Percentiles rank a stretch among this genome's conserved stretches.
These are phyloP conservation scores for Sesia bembeciformis DNA, from an alignment of 2,888 invertebrate genomes.

Conservation along the genomic window DNA sequence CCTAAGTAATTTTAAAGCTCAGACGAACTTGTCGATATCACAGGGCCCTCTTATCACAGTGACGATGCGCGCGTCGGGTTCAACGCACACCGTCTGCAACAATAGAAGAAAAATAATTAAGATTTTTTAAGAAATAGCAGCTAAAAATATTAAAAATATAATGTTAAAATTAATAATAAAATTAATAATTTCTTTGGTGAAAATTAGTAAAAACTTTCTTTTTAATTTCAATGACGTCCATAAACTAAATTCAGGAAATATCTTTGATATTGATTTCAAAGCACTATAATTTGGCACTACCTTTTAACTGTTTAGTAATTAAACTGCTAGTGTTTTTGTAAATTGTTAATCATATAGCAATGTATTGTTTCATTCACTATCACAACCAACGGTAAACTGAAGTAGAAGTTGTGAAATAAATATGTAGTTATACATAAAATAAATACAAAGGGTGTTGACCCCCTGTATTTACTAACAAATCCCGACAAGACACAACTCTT, in stretches of 20 bases:
- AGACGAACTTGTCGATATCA: conserved; percentile 73
- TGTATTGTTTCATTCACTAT: too few relatives aligned
- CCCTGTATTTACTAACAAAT: conserved; percentile 55
- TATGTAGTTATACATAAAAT: not conserved
- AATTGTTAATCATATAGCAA: too few relatives aligned
- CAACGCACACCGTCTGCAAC: conserved; percentile 72
- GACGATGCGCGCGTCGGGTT: conserved; percentile 66
- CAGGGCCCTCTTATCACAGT: conserved; percentile 72
- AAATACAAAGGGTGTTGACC: conserved; percentile 39
- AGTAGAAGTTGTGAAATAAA: too few relatives aligned
- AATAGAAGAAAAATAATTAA: conserved; percentile 22
- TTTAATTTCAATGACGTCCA: too few relatives aligned
- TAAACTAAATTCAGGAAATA: too few relatives aligned
- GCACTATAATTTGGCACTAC: too few relatives aligned
- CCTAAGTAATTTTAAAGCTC: conserved; percentile 71
- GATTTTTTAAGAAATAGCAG: not conserved
- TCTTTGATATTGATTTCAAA: too few relatives aligned
- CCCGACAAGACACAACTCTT: conserved; percentile 16
- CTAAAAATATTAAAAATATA: not conserved
- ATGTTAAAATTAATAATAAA: not conserved
- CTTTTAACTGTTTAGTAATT: too few relatives aligned
- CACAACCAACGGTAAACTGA: too few relatives aligned
- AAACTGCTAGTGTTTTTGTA: too few relatives aligned
- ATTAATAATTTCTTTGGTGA: not conserved
- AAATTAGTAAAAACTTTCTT: too few relatives aligned